A percentile compares a stretch with the other conserved stretches of the same genome.
phyloP scores from a whole-genome alignment of 2,797 vertebrate species.

The Sebastes oblongus region DNA sequence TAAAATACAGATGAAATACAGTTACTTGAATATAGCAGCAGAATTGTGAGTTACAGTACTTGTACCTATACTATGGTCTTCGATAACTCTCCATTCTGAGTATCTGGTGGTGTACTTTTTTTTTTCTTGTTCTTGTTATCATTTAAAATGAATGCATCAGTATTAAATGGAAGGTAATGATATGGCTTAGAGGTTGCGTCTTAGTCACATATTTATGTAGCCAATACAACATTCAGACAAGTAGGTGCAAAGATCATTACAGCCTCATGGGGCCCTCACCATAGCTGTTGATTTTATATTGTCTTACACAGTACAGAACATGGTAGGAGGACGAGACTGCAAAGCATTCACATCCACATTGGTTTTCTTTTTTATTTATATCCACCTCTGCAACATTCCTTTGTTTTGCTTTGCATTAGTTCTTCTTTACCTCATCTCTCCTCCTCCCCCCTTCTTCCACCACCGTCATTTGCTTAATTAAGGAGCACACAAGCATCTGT shows the following conservation, averaged over 20 bases:
- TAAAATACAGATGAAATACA: background rate
- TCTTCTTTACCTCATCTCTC: constrained; percentile 6
- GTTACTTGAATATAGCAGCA: background rate
- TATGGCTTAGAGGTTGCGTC: background rate
- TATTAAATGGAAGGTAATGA: background rate
- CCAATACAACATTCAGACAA: background rate
- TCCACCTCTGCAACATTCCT: background rate
- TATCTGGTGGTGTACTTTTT: background rate
- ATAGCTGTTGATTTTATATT: background rate
- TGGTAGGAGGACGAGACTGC: background rate
- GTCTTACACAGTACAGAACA: background rate
- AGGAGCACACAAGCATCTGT: constrained; percentile 75
- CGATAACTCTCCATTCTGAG: background rate
- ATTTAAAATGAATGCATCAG: background rate
- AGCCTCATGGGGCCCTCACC: background rate
- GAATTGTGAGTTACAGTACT: background rate
- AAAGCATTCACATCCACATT: background rate
- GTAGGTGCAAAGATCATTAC: background rate
- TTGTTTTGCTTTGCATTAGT: background rate
- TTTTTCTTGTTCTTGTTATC: background rate
- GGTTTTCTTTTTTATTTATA: background rate
- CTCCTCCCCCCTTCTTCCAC: background rate
- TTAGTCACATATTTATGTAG: background rate
- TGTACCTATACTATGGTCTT: too few species aligned
- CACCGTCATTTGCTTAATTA: constrained; percentile 72